Conservation (phyloP, 2,113 vertebrate genomes). For the Polypterus senegalus region DNA sequence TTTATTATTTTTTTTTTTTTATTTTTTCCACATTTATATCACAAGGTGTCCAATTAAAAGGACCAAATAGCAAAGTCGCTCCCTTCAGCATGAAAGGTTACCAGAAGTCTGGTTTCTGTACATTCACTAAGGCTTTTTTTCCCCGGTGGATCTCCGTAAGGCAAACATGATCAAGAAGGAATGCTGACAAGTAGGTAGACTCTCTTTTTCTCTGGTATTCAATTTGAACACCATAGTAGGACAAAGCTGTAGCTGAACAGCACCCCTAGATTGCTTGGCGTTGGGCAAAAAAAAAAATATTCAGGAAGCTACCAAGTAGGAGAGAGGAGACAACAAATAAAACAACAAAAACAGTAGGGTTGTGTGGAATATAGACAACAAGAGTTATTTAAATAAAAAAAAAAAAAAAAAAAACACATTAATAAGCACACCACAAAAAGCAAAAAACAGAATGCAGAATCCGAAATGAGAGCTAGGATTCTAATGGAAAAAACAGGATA, state of each 20-base stretch:
- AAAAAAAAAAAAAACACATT: background rate
- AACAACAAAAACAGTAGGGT: slow-evolving; percentile 20
- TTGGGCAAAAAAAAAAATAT: slow-evolving; percentile 38
- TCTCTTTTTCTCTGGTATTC: slow-evolving; percentile 32
- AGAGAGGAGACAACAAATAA: slow-evolving; percentile 23
- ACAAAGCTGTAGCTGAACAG: slow-evolving; percentile 61
- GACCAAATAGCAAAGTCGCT: slow-evolving; percentile 86
- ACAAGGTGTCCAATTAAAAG: slow-evolving; percentile 78
- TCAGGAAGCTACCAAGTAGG: slow-evolving; percentile 28
- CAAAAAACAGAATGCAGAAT: too few species aligned
- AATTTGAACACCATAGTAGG: slow-evolving; percentile 43
- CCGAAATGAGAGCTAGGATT: too few species aligned
- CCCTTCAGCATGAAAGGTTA: slow-evolving; percentile 62
- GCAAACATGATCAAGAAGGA: slow-evolving; percentile 84
- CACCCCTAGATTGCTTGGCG: slow-evolving; percentile 39
- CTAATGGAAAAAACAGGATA: too few species aligned
- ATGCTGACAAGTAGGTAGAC: slow-evolving; percentile 77
- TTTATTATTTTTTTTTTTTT: slow-evolving; percentile 36
- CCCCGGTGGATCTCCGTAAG: slow-evolving; percentile 62
- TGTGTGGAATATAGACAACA: background rate
- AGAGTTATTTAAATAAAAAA: background rate
- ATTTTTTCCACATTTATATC: slow-evolving; percentile 88
- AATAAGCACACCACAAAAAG: too few species aligned
- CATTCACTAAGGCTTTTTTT: slow-evolving; percentile 79
- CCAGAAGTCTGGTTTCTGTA: slow-evolving; percentile 77